Conservation (phyloP, 2,113 vertebrate genomes). For the Periophthalmus modestus region DNA sequence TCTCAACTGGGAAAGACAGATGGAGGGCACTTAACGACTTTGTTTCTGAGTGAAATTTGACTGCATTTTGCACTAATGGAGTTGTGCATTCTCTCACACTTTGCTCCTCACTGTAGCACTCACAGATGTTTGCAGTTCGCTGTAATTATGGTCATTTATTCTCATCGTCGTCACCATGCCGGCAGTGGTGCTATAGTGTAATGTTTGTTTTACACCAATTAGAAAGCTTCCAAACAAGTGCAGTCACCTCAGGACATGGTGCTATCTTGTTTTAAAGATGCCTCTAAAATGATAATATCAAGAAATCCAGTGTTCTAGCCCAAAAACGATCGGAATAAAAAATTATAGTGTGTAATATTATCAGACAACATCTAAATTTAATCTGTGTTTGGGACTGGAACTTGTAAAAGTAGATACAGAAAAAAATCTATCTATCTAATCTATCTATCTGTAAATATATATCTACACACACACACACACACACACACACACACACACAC, state of each 20-base stretch:
- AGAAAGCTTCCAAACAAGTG: constrained; percentile 39
- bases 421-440: too few species aligned
- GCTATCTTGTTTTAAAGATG: constrained; percentile 12
- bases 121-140: constrained; percentile 77
- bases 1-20: constrained; percentile 76
- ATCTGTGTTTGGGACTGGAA: not conserved
- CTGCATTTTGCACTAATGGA: constrained; percentile 80
- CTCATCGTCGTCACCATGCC: constrained; percentile 62
- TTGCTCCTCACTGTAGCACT: constrained; percentile 44
- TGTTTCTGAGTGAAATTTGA: constrained; percentile 74
- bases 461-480: too few species aligned
- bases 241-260: constrained; percentile 19
- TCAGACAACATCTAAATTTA: not conserved
- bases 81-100: constrained; percentile 60
- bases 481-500: too few species aligned
- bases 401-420: too few species aligned
- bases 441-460: too few species aligned
- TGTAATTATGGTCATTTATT: constrained; percentile 80
- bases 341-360: not conserved
- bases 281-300: not conserved
- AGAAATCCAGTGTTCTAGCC: not conserved
- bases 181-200: constrained; percentile 47
- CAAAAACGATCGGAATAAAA: not conserved
- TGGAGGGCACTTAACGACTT: constrained; percentile 81
- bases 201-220: constrained; percentile 62